Conservation (phyloP, 2,113 vertebrate genomes). For the Microcebus griseorufus region DNA sequence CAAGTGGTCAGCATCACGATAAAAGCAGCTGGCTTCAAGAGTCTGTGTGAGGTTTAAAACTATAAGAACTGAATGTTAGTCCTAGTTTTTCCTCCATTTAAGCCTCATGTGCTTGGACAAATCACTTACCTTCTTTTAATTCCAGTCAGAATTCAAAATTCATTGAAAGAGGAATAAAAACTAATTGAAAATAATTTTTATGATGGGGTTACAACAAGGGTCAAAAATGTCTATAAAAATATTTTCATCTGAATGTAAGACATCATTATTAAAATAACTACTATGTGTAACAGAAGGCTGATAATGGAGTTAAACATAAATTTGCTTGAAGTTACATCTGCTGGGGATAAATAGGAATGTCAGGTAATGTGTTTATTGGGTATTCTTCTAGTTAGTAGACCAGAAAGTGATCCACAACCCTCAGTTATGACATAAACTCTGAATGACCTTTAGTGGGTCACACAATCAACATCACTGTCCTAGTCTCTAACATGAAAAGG, state of each 20-base stretch:
- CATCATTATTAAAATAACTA: slow-evolving; percentile 10
- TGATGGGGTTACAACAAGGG: neutral
- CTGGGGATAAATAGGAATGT: neutral
- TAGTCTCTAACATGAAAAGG: slow-evolving; percentile 15
- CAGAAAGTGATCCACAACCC: neutral
- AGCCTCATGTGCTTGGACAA: neutral
- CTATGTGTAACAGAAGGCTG: neutral
- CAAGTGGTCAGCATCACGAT: slow-evolving; percentile 51
- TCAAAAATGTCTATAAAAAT: neutral
- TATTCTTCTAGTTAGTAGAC: neutral
- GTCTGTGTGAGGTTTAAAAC: slow-evolving; percentile 7
- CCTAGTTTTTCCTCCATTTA: slow-evolving; percentile 10
- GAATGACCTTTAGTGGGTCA: slow-evolving; percentile 19
- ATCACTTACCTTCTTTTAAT: slow-evolving; percentile 13
- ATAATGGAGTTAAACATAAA: neutral
- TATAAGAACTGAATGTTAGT: slow-evolving; percentile 2
- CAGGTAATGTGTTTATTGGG: neutral
- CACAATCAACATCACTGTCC: neutral
- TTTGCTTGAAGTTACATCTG: slow-evolving; percentile 19
- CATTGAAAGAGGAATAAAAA: neutral
- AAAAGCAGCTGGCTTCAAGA: slow-evolving; percentile 52
- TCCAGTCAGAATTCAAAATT: neutral
- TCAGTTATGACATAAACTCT: neutral
- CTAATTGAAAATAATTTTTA: slow-evolving; percentile 23
- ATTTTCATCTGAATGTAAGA: neutral